A percentile compares a stretch with the other conserved stretches of the same genome.
Evolutionary conservation across 1,140 invertebrate genomes (phyloP).

Genomic region (Bradynema listronoti): DNA sequence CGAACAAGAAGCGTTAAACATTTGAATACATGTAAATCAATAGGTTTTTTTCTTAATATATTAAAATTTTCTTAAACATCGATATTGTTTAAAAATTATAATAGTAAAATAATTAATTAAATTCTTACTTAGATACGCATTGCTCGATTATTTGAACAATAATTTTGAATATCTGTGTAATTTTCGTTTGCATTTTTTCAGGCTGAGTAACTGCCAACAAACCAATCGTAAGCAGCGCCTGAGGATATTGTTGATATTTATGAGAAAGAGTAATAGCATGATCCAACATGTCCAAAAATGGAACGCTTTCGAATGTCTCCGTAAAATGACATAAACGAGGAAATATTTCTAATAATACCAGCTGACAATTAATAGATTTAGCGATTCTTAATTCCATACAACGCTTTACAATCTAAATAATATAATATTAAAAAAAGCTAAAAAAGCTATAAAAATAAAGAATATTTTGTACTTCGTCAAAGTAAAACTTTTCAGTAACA

Average conservation of each 20-base stretch:
- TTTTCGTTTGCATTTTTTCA: conserved; percentile 43
- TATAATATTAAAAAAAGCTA: too few relatives aligned
- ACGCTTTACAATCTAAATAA: conserved; percentile 60
- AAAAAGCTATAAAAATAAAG: not conserved
- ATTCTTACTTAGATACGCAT: conserved; percentile 24
- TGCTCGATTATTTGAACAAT: conserved; percentile 30
- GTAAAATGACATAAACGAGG: conserved; percentile 90
- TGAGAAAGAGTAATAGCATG: conserved; percentile 1
- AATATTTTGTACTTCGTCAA: conserved; percentile 74
- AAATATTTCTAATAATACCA: conserved; percentile 75
- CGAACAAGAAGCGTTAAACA: conserved; percentile 86
- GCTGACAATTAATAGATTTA: conserved; percentile 75
- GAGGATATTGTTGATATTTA: conserved; percentile 24
- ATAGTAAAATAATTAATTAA: conserved; percentile 12
- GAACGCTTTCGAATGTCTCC: conserved; percentile 59
- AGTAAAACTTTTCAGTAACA: conserved; percentile 71
- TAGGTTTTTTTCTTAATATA: conserved; percentile 62
- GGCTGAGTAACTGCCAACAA: conserved; percentile 32
- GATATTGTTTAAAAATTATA: not conserved
- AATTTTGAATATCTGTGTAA: conserved; percentile 35
- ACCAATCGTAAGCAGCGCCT: conserved; percentile 37
- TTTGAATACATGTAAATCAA: conserved; percentile 84
- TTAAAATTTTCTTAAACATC: conserved; percentile 12
- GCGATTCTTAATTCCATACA: conserved; percentile 72
- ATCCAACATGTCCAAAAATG: conserved; percentile 9